Percentiles rank a stretch among this genome's conserved stretches.
phyloP scores from a whole-genome alignment of 1,140 invertebrate species.

The Aphaenogaster floridana region DNA sequence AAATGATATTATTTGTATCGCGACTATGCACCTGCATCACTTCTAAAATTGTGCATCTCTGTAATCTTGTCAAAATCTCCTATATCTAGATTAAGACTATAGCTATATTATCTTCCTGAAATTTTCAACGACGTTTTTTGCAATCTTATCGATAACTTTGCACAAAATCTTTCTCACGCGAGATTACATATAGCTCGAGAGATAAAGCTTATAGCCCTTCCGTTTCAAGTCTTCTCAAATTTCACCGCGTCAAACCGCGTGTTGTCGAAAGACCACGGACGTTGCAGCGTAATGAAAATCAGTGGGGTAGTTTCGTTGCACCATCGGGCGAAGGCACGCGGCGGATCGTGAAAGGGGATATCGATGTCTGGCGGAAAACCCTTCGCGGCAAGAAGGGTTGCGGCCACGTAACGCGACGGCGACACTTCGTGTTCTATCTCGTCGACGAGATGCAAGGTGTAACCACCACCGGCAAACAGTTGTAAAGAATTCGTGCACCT shows the following conservation, averaged over 20 bases:
- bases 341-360: constrained; percentile 56
- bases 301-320: constrained; percentile 46
- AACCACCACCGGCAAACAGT: constrained; percentile 79
- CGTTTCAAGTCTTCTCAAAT: constrained; percentile 43
- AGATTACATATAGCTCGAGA: neutral
- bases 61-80: constrained; percentile 11
- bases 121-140: neutral
- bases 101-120: neutral
- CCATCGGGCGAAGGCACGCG: neutral
- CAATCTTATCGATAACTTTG: neutral
- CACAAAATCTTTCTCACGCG: neutral
- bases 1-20: constrained; percentile 9
- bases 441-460: constrained; percentile 72
- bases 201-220: constrained; percentile 16
- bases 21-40: neutral
- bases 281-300: constrained; percentile 74
- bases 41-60: neutral
- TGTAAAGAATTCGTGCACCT: constrained; percentile 80
- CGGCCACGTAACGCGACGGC: constrained; percentile 50
- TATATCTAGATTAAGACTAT: neutral
- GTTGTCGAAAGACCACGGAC: constrained; percentile 15
- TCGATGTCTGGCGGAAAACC: constrained; percentile 25
- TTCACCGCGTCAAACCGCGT: constrained; percentile 20
- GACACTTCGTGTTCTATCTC: constrained; percentile 81
- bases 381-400: constrained; percentile 4